A percentile compares a stretch with the other conserved stretches of the same genome.
Conservation (phyloP, 92 coral and sea anemone species). For the Paragorgia papillata region DNA sequence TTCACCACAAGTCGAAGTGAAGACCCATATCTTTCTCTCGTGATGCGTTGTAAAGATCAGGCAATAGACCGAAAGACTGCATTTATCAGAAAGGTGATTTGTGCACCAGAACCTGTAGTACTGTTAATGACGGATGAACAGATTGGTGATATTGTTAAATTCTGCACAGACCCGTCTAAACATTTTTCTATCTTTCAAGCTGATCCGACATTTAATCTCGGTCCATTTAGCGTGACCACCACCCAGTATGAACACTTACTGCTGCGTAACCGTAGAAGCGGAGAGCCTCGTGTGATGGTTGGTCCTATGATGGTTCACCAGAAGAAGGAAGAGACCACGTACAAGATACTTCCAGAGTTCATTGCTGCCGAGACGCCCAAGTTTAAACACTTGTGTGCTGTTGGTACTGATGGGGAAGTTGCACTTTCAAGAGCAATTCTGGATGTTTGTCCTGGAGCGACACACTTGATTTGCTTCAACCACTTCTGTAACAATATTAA, state of each 20-base stretch:
- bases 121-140: conserved; percentile 48
- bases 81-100: conserved; percentile 43
- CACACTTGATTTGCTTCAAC: conserved; percentile 51
- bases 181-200: conserved; percentile 47
- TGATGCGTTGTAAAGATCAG: conserved; percentile 52
- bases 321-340: conserved; percentile 52
- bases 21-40: conserved; percentile 45
- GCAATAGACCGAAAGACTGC: conserved; percentile 32
- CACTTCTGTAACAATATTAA: conserved; percentile 57
- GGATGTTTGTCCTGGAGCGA: conserved; percentile 50
- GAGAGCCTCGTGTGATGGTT: conserved; percentile 52
- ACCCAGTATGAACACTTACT: conserved; percentile 48
- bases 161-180: conserved; percentile 43
- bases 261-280: conserved; percentile 39
- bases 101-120: conserved; percentile 60
- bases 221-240: conserved; percentile 57
- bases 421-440: conserved; percentile 45
- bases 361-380: conserved; percentile 45
- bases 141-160: conserved; percentile 36
- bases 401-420: conserved; percentile 58
- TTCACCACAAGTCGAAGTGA: too few species aligned
- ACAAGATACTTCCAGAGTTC: conserved; percentile 45
- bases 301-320: conserved; percentile 59
- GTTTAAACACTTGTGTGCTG: conserved; percentile 42
- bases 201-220: conserved; percentile 52